phyloP scores from a whole-genome alignment of 2,113 vertebrate species.

The Silurus meridionalis region DNA sequence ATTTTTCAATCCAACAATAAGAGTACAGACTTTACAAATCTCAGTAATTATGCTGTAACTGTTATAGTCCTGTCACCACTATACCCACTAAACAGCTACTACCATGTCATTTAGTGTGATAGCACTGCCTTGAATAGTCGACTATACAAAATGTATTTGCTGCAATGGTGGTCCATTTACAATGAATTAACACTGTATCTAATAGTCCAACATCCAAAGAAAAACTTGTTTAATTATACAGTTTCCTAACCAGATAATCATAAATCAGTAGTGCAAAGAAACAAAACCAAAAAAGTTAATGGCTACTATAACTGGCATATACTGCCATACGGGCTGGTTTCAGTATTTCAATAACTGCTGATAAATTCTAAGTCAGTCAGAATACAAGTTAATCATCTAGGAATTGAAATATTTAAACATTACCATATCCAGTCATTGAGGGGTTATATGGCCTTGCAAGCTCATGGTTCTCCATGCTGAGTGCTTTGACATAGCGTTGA shows the following conservation, averaged over 20 bases:
- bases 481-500: slow-evolving; percentile 90
- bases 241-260: no score
- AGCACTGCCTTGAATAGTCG: background rate
- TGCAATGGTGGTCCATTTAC: background rate
- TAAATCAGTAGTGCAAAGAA: no score
- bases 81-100: background rate
- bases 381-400: background rate
- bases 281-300: no score
- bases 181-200: background rate
- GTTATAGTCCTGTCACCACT: background rate
- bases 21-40: background rate
- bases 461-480: slow-evolving; percentile 92
- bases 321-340: no score
- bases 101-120: background rate
- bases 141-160: background rate
- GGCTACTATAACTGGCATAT: no score
- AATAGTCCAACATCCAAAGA: background rate
- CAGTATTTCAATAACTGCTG: no score
- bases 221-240: background rate
- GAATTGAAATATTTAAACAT: slow-evolving; percentile 50
- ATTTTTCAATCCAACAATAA: background rate
- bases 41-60: background rate
- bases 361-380: background rate
- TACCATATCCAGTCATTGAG: slow-evolving; percentile 95
- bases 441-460: slow-evolving; percentile 80